Evolutionary conservation across 2,113 vertebrate genomes (phyloP), one percentile per base, ranked within the genome.

Genomic region (Sakesphorus luctuosus): DNA sequence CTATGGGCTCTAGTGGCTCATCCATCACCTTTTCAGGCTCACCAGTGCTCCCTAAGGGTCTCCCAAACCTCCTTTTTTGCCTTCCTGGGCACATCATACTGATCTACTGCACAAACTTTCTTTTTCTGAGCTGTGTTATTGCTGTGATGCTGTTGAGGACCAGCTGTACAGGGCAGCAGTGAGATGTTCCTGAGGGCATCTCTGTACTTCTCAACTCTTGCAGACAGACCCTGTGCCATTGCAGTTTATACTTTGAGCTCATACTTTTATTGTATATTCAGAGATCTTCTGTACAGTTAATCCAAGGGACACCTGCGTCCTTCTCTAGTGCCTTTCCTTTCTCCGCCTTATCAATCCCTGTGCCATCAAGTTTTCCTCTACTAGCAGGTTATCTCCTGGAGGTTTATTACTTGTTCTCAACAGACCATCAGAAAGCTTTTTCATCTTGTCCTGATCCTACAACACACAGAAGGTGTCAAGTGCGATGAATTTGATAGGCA

Each of bases 41-140:
- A 25, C 8, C 0, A 0, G 7, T 29, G 9, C 18, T 86, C 23
- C 11, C 29, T 58, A 20, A 24, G n/a, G 9, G 20, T 50, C 15
- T 77, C 19, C 9, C 18, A 73, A 80, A 50, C 1, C 2, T 46
- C 4, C 16, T 62, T n/a, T 66, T 36, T 16, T 62, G 20, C 40
- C 18, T 77, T 79, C 18, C 14, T n/a, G 21, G 21, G n/a, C 18
- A 26, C 28, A 7, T 85, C 9, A 5, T 21, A 20, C 44, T n/a
- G 20, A 10, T 36, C 26, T 43, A 0, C 59, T 31, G 38, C 16
- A 15, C 16, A 46, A 43, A 26, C 16, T 28, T 12, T 24, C 11
- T 31, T 36, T 12, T 31, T 75, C 20, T 49, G 40, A 61, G 46
- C 26, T 66, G 8, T n/a, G 85, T 26, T 7, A 11, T 49, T 2